Conservation (phyloP, 1,140 invertebrate species). For the Conopomorpha cramerella region DNA sequence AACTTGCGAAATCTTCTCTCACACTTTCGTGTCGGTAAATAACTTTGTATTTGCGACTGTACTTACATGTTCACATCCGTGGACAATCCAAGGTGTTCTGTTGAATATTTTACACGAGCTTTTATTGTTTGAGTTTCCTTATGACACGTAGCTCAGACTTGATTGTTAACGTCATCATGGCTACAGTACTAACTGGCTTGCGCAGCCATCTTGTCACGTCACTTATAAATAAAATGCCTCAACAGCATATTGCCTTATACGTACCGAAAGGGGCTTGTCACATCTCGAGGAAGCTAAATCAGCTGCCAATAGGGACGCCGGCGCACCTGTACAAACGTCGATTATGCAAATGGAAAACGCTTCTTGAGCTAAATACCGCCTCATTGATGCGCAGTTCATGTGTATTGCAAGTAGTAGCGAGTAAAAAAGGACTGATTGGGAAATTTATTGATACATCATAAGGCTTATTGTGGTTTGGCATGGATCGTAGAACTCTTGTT, state of each 20-base stretch:
- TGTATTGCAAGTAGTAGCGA: conserved; percentile 5
- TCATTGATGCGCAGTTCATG: conserved; percentile 9
- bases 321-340: conserved; percentile 49
- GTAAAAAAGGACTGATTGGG: neutral
- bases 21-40: no score
- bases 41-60: no score
- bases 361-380: conserved; percentile 47
- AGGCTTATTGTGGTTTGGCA: neutral
- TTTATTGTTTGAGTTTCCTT: no score
- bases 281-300: conserved; percentile 38
- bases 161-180: neutral
- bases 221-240: conserved; percentile 33
- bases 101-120: no score
- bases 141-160: no score
- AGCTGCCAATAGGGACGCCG: conserved; percentile 24
- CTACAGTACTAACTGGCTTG: conserved; percentile 1
- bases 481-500: neutral
- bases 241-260: conserved; percentile 40
- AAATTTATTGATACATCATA: neutral
- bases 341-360: conserved; percentile 49
- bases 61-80: no score
- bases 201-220: conserved; percentile 11
- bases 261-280: conserved; percentile 27
- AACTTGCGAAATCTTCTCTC: no score
- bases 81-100: no score